Evolutionary conservation across 1,140 invertebrate species (phyloP).

Genomic region (Drosophila kurseongensis): DNA sequence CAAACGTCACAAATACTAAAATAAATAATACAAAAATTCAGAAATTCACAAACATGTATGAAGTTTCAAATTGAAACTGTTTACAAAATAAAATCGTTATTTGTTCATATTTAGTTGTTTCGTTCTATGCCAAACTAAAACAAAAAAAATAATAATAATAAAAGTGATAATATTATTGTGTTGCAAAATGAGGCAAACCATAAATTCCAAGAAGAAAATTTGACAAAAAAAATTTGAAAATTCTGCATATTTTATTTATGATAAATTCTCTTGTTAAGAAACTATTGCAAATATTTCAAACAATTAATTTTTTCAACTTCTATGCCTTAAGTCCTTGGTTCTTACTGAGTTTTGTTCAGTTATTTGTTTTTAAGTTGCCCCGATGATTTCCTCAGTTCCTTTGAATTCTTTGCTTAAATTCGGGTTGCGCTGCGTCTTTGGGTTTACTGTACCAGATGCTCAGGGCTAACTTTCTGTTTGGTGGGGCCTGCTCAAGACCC

Average conservation of each 20-base stretch:
- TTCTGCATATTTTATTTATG: constrained; percentile 79
- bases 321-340: constrained; percentile 62
- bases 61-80: constrained; percentile 82
- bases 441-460: constrained; percentile 56
- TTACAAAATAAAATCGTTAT: constrained; percentile 77
- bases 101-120: constrained; percentile 83
- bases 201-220: constrained; percentile 53
- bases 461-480: constrained; percentile 53
- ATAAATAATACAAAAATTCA: constrained; percentile 72
- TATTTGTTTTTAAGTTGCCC: constrained; percentile 31
- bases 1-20: constrained; percentile 67
- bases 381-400: constrained; percentile 33
- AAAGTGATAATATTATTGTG: constrained; percentile 58
- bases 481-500: constrained; percentile 35
- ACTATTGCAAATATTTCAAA: constrained; percentile 80
- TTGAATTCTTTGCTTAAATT: constrained; percentile 58
- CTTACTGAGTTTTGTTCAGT: constrained; percentile 45
- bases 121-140: constrained; percentile 70
- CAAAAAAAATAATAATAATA: constrained; percentile 35
- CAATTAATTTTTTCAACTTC: constrained; percentile 62
- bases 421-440: constrained; percentile 72
- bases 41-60: constrained; percentile 84
- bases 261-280: constrained; percentile 78
- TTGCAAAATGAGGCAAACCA: constrained; percentile 64
- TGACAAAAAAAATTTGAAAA: constrained; percentile 70